Base-by-base conservation (phyloP, 2,113 vertebrate genomes). In the Propithecus coquereli region DNA sequence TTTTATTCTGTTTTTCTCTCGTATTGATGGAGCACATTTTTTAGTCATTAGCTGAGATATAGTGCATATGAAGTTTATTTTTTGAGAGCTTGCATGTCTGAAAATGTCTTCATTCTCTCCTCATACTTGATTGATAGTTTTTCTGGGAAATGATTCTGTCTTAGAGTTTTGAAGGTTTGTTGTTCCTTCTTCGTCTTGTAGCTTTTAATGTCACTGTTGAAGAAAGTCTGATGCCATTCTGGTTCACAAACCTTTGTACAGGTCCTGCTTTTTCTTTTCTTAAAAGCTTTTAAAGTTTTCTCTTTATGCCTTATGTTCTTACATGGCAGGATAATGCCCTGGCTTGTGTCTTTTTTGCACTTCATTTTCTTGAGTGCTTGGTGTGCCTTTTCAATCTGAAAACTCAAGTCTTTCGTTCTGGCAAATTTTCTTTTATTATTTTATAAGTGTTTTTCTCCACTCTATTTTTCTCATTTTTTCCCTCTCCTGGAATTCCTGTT, bases 101-200 rank as follows among this genome's bases (percentile, higher is more conserved):
- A 87, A 92, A 73, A 57, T 89, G 59, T 47, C 50, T 89, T 91
- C 84, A 81, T 96, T 91, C 66, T 95, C 87, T 83, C 43, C 66
- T 90, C 76, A 96, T n/a, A 73, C 25, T 90, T 92, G 86, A 73
- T 87, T 52, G 70, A 87, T 79, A 93, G 70, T 54, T 95, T 89
- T 96, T 77, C 80, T 79, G 63, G 86, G 23, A 87, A 85, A 52
- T 61, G 87, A 66, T 83, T 92, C 80, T 63, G 13, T 61, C 13
- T 84, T 22, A 66, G 87, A 85, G 61, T 57, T 96, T 74, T 96
- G 70, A 80, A 88, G 76, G 25, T 66, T 8, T 79, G 23, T 76
- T 52, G 1, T 73, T 91, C 9, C 32, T 94, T 88, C 32, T 94
- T 93, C 85, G 76, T 94, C 73, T 71, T 90, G 25, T 52, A 34